phyloP scores from a whole-genome alignment of 2,888 invertebrate genomes.

The Nebria salina region DNA sequence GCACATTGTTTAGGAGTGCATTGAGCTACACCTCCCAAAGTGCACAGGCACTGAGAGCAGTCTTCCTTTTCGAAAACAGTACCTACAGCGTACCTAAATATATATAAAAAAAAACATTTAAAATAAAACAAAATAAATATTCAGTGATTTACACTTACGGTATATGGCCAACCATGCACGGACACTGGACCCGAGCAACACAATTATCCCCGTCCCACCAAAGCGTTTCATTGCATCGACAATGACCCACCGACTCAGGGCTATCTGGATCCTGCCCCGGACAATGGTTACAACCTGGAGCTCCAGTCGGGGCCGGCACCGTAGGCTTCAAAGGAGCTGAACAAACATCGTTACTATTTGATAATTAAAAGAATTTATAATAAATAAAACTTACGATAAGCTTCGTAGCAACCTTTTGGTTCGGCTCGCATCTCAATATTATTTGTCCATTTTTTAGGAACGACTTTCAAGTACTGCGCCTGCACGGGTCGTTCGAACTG shows the following conservation, averaged over 20 bases:
- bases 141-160: conserved; percentile 60
- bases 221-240: conserved; percentile 66
- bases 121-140: background rate
- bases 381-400: conserved; percentile 69
- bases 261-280: conserved; percentile 61
- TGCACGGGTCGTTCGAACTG: conserved; percentile 78
- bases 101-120: background rate
- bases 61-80: conserved; percentile 74
- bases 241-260: conserved; percentile 59
- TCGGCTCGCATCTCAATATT: conserved; percentile 80
- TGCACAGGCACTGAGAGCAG: conserved; percentile 83
- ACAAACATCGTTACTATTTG: background rate
- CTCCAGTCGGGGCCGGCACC: conserved; percentile 60
- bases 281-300: conserved; percentile 66
- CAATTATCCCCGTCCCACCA: conserved; percentile 83
- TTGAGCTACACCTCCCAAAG: conserved; percentile 75
- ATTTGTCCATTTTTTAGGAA: conserved; percentile 78
- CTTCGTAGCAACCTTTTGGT: conserved; percentile 80
- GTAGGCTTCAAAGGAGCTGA: conserved; percentile 70
- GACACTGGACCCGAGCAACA: conserved; percentile 74
- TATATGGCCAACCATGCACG: conserved; percentile 78
- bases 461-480: conserved; percentile 75
- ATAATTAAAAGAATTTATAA: background rate
- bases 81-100: conserved; percentile 76
- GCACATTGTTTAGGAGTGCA: conserved; percentile 78